Evolutionary conservation across 1,140 invertebrate genomes (phyloP).

Genomic region (Charaxes varanes): DNA sequence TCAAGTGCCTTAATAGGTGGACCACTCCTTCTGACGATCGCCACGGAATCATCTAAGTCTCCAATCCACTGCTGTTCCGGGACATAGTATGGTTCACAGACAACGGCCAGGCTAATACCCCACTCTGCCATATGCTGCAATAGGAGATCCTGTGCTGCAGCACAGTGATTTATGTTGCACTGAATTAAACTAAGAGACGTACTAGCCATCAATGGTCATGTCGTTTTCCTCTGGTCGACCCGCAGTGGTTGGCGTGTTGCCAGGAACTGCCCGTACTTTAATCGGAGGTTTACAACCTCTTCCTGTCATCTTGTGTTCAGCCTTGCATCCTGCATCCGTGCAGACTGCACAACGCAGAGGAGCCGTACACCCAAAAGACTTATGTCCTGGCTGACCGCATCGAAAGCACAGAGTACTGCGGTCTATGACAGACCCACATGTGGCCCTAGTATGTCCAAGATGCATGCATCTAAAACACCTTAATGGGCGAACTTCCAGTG

Average conservation of each 20-base stretch:
- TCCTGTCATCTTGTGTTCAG: no score
- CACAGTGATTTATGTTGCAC: background rate
- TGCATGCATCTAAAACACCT: constrained; percentile 1
- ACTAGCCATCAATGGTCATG: background rate
- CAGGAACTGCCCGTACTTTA: no score
- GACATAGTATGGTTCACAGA: background rate
- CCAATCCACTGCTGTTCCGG: background rate
- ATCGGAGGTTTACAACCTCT: no score
- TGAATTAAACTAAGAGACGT: background rate
- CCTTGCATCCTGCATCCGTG: background rate
- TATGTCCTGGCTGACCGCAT: no score
- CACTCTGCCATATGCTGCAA: background rate
- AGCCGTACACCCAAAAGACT: no score
- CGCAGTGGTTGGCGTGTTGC: background rate
- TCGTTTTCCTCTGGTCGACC: background rate
- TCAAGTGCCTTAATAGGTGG: background rate
- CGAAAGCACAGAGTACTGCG: constrained; percentile 3
- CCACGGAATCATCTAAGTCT: constrained; percentile 1
- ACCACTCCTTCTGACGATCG: background rate
- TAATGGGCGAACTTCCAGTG: background rate
- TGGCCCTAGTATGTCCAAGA: constrained; percentile 3
- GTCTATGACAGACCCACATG: background rate
- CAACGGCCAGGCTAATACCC: background rate
- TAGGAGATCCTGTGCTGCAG: no score
- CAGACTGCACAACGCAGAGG: constrained; percentile 2